These are phyloP conservation scores for Seriola aureovittata DNA, from an alignment of 2,113 vertebrate genomes.

Conservation along the genomic window DNA sequence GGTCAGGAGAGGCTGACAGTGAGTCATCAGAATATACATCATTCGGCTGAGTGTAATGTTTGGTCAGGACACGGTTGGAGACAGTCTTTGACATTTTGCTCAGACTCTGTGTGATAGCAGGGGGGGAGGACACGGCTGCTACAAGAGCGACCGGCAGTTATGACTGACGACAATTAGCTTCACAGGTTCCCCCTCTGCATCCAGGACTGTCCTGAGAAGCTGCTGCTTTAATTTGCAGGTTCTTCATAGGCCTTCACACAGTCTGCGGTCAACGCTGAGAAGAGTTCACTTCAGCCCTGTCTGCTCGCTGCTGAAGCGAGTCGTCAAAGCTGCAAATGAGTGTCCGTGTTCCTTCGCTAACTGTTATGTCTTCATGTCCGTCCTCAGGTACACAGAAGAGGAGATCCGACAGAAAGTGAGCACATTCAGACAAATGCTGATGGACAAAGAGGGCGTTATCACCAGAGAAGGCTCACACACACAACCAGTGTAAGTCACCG, in stretches of 20 bases:
- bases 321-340: not conserved
- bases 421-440: conserved; percentile 98
- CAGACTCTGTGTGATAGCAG: conserved; percentile 15
- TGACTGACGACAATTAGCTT: conserved; percentile 40
- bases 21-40: conserved; percentile 55
- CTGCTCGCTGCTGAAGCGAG: not conserved
- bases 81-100: conserved; percentile 35
- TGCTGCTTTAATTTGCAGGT: not conserved
- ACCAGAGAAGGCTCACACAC: conserved; percentile 93
- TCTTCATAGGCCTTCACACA: not conserved
- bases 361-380: conserved; percentile 1
- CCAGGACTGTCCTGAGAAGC: conserved; percentile 21
- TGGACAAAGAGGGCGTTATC: conserved; percentile 99
- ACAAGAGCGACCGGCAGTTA: conserved; percentile 19
- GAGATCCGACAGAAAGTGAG: conserved; percentile 97
- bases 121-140: conserved; percentile 5
- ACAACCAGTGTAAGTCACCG: conserved; percentile 89
- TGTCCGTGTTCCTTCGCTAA: conserved; percentile 15
- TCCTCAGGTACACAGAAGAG: conserved; percentile 93
- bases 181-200: not conserved
- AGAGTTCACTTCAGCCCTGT: not conserved
- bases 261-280: not conserved
- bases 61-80: conserved; percentile 3
- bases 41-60: conserved; percentile 14
- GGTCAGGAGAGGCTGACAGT: conserved; percentile 24